Evolutionary conservation across 2,888 invertebrate genomes (phyloP).

Genomic region (Rhaphigaster nebulosa): DNA sequence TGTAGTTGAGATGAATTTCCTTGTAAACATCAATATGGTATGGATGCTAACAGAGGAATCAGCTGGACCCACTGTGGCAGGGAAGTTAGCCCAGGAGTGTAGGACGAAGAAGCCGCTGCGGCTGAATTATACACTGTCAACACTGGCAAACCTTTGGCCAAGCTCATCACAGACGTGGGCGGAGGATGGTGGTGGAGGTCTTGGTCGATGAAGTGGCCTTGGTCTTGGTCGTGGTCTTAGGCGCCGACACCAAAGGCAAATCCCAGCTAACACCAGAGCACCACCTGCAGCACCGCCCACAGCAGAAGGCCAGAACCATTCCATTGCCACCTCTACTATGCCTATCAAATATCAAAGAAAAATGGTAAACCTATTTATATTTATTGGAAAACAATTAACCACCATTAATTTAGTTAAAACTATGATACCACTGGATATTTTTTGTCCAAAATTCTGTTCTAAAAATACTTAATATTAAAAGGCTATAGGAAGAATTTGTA

Average conservation of each 20-base stretch:
- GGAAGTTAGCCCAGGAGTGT: slow-evolving; percentile 26
- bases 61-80: slow-evolving; percentile 46
- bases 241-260: slow-evolving; percentile 74
- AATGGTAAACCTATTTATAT: neutral
- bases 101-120: slow-evolving; percentile 43
- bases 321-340: slow-evolving; percentile 72
- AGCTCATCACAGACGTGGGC: slow-evolving; percentile 73
- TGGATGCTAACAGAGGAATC: neutral
- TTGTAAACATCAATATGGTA: slow-evolving; percentile 24
- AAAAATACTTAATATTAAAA: no score
- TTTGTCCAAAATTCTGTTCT: no score
- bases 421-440: neutral
- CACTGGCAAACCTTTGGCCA: slow-evolving; percentile 73
- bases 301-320: slow-evolving; percentile 73
- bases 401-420: neutral
- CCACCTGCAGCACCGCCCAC: slow-evolving; percentile 71
- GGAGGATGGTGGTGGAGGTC: slow-evolving; percentile 68
- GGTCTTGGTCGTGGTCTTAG: slow-evolving; percentile 67
- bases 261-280: slow-evolving; percentile 70
- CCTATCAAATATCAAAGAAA: slow-evolving; percentile 69
- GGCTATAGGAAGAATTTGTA: no score
- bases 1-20: slow-evolving; percentile 4
- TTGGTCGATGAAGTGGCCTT: slow-evolving; percentile 67
- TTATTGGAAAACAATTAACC: neutral
- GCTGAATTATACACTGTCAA: slow-evolving; percentile 72